These are phyloP conservation scores for Danio aesculapii DNA, from an alignment of 2,797 vertebrate genomes.

Conservation along the genomic window DNA sequence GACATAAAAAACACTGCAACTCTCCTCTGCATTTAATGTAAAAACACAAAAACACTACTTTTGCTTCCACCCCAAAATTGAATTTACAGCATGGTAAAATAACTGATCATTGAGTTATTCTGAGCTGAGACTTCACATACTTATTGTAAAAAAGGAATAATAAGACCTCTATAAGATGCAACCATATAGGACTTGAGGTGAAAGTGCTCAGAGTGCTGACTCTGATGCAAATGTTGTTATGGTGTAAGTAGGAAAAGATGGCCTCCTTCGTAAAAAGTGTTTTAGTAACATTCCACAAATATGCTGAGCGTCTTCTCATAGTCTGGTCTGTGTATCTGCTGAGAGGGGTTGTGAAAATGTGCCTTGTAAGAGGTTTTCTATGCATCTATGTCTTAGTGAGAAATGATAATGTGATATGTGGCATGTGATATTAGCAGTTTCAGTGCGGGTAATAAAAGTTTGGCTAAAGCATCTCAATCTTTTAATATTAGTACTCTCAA, in stretches of 20 bases:
- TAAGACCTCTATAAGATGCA: neutral
- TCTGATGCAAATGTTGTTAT: conserved; percentile 44
- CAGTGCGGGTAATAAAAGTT: conserved; percentile 59
- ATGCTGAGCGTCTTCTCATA: conserved; percentile 47
- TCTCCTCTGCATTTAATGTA: no score
- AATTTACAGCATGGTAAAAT: no score
- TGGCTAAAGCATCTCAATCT: conserved; percentile 63
- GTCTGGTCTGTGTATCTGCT: conserved; percentile 42
- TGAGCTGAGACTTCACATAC: no score
- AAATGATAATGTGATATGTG: conserved; percentile 58
- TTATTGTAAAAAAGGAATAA: no score
- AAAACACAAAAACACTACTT: no score
- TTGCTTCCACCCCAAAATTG: no score
- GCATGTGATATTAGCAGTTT: conserved; percentile 53
- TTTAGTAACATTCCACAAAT: conserved; percentile 47
- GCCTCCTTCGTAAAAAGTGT: conserved; percentile 31
- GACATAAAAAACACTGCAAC: no score
- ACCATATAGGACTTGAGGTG: neutral
- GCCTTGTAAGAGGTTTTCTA: conserved; percentile 56
- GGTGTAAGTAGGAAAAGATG: conserved; percentile 39
- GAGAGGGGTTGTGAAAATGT: conserved; percentile 55
- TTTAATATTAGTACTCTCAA: conserved; percentile 72
- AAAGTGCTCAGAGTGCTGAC: conserved; percentile 43
- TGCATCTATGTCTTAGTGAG: conserved; percentile 55
- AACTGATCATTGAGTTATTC: no score